Evolutionary conservation across 2,797 vertebrate genomes (phyloP), one percentile per base, ranked within the genome.

Genomic region (Myripristis jacobus): DNA sequence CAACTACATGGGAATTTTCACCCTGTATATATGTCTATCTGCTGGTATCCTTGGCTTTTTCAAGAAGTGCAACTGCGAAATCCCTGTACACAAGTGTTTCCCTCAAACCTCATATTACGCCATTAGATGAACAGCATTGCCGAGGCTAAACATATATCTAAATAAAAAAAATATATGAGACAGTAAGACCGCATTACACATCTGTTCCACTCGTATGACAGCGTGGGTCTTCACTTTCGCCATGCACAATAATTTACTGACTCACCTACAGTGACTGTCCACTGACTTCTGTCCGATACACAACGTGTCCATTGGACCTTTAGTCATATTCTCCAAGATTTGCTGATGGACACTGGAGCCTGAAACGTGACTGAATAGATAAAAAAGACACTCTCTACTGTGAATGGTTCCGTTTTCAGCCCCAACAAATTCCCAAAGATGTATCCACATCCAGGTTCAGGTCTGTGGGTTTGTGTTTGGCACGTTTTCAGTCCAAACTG

Each of bases 251-350:
- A 6, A 36, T 24, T 9, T 3, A 57, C 18, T 76, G 59, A 77
- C 77, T 83, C 75, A 85, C 70, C 61, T 70, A 61, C 60, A 29
- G 44, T 24, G 36, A 48, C 36, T 3, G n/a, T 6, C 21, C 46
- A 22, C 24, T 16, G 34, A 36, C 29, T 52, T 67, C 34, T 70
- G 66, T 67, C 60, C 58, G 47, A 1, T 7, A 25, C 48, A 18
- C 47, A 6, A 63, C 48, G 25, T 60, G 46, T 64, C 31, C 27
- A 19, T 22, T 48, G 31, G 25, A 25, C 48, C 6, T 22, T 24
- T 46, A 22, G 24, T 69, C 55, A 59, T 51, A 31, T 63, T 63
- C 60, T 50, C 27, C 27, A 13, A 22, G 25, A 13, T 10, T 21
- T 3, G 21, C 6, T 9, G 15, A 22, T 16, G 16, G 15, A 22